Evolutionary conservation across 2,888 invertebrate genomes (phyloP).

Genomic region (Cistogaster globosa): DNA sequence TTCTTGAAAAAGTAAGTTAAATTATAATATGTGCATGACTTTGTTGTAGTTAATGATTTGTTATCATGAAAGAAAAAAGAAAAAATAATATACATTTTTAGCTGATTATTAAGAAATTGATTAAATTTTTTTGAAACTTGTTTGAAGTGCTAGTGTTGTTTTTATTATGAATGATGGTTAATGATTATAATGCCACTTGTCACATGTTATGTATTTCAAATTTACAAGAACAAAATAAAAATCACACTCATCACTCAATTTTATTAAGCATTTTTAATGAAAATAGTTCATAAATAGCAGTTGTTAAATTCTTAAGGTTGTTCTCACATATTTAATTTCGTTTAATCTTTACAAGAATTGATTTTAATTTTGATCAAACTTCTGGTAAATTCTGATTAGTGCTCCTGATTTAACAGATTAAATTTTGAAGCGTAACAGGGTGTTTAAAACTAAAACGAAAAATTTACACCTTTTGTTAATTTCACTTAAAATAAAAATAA

Average conservation of each 20-base stretch:
- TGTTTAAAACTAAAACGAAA: neutral
- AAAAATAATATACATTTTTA: neutral
- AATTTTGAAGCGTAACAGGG: too few relatives aligned
- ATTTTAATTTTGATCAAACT: neutral
- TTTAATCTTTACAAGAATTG: neutral
- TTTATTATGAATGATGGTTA: neutral
- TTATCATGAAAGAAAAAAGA: neutral
- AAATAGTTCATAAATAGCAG: neutral
- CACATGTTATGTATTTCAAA: neutral
- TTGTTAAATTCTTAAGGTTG: neutral
- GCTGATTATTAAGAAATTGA: conserved; percentile 3
- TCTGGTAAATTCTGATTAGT: neutral
- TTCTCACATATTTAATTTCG: neutral
- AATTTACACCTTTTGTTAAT: neutral
- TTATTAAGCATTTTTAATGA: neutral
- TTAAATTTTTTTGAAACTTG: conserved; percentile 26
- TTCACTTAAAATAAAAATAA: neutral
- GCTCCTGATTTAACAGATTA: neutral
- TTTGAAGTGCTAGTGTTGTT: neutral
- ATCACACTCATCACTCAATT: neutral
- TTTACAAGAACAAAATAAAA: neutral
- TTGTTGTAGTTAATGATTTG: neutral
- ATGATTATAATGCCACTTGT: neutral
- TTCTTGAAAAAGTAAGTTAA: too few relatives aligned
- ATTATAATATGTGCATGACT: neutral